These are phyloP conservation scores for Brienomyrus brachyistius DNA, from an alignment of 2,113 vertebrate species.

Conservation along the genomic window DNA sequence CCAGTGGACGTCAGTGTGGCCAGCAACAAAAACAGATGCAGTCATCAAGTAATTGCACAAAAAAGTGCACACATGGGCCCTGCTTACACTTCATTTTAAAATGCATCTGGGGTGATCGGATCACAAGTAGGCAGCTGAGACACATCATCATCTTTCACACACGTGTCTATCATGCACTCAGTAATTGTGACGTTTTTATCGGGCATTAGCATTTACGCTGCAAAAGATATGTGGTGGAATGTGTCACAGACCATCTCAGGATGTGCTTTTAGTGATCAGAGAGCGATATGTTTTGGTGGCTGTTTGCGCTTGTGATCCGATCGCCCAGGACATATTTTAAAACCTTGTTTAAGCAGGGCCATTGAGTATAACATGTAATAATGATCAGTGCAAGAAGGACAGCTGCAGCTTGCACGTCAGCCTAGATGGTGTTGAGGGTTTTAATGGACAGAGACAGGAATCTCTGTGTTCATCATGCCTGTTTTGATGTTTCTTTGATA, in stretches of 20 bases:
- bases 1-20: not conserved
- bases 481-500: not conserved
- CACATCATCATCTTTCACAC: not conserved
- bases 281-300: not conserved
- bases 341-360: not conserved
- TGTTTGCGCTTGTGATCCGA: not conserved
- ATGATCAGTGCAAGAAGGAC: not conserved
- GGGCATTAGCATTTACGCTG: not conserved
- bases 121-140: not conserved
- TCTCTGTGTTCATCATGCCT: slow-evolving; percentile 63
- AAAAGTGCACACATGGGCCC: not conserved
- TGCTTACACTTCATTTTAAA: not conserved
- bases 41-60: not conserved
- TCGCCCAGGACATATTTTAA: not conserved
- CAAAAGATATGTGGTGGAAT: not conserved
- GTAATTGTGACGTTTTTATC: not conserved
- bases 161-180: not conserved
- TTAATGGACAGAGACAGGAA: not conserved
- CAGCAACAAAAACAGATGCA: not conserved
- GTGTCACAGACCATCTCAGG: not conserved
- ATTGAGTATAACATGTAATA: not conserved
- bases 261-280: not conserved
- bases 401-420: not conserved
- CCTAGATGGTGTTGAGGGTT: not conserved
- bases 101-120: not conserved